Evolutionary conservation across 2,113 vertebrate genomes (phyloP).

Genomic region (Cryptotis parvus): DNA sequence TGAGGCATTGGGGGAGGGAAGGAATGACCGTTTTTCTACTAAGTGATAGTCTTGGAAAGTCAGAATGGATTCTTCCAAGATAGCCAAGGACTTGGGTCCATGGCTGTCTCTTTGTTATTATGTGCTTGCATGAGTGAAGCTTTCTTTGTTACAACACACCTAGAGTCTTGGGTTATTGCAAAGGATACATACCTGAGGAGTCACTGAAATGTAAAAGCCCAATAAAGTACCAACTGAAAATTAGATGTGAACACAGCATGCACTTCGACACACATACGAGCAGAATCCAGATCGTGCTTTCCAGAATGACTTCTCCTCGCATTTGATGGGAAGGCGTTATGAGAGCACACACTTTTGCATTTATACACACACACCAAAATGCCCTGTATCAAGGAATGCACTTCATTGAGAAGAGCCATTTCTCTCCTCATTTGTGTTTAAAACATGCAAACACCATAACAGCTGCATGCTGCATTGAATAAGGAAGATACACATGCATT

Average conservation of each 20-base stretch:
- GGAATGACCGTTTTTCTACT: not conserved
- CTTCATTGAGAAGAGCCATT: slow-evolving; percentile 85
- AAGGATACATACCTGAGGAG: not conserved
- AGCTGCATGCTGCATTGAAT: slow-evolving; percentile 92
- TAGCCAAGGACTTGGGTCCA: not conserved
- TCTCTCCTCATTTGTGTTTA: slow-evolving; percentile 89
- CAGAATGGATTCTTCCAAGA: not conserved
- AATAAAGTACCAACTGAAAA: not conserved
- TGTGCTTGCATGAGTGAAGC: not conserved
- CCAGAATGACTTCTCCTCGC: not conserved
- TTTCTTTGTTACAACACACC: not conserved
- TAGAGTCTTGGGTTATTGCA: not conserved
- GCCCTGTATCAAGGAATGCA: slow-evolving; percentile 78
- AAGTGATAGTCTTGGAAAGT: not conserved
- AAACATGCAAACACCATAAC: slow-evolving; percentile 92
- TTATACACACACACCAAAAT: not conserved
- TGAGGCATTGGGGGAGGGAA: not conserved
- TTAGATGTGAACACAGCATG: not conserved
- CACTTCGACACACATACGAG: not conserved
- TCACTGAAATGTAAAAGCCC: not conserved
- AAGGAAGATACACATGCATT: slow-evolving; percentile 93
- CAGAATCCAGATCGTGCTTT: not conserved
- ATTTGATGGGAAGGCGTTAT: slow-evolving; percentile 58
- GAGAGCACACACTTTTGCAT: slow-evolving; percentile 61
- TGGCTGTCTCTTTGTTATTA: not conserved